phyloP scores from a whole-genome alignment of 2,888 invertebrate genomes.

The Acanthosepion esculentum region DNA sequence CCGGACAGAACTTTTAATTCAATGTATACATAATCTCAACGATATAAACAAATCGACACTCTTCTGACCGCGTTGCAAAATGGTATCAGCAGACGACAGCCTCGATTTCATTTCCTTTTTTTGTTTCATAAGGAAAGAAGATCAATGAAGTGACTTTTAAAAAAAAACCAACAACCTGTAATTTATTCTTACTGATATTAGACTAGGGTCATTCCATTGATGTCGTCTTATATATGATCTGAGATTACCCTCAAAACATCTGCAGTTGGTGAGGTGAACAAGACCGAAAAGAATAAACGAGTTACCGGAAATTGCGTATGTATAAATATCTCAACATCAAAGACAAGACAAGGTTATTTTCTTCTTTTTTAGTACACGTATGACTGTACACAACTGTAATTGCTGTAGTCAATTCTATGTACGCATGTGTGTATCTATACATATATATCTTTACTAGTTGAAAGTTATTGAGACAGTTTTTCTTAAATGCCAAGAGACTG shows the following conservation, averaged over 20 bases:
- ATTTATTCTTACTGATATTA: background rate
- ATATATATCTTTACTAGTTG: slow-evolving; percentile 2
- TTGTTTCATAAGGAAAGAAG: background rate
- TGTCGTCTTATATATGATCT: background rate
- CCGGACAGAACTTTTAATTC: background rate
- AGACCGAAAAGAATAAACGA: background rate
- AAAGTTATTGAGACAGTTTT: background rate
- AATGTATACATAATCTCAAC: background rate
- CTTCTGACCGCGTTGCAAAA: background rate
- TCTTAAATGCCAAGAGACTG: background rate
- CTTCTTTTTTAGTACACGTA: background rate
- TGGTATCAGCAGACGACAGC: background rate
- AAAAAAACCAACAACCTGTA: background rate
- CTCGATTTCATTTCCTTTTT: background rate
- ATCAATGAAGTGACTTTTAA: background rate
- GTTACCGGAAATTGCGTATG: background rate
- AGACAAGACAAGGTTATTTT: background rate
- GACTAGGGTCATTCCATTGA: background rate
- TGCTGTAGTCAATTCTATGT: background rate
- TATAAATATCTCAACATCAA: background rate
- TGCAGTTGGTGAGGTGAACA: background rate
- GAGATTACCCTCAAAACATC: background rate
- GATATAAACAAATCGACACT: background rate
- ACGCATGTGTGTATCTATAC: background rate
- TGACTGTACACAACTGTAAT: background rate